Evolutionary conservation across 2,113 vertebrate species (phyloP), one percentile per base, ranked within the genome.

Genomic region (Zosterops borbonicus): DNA sequence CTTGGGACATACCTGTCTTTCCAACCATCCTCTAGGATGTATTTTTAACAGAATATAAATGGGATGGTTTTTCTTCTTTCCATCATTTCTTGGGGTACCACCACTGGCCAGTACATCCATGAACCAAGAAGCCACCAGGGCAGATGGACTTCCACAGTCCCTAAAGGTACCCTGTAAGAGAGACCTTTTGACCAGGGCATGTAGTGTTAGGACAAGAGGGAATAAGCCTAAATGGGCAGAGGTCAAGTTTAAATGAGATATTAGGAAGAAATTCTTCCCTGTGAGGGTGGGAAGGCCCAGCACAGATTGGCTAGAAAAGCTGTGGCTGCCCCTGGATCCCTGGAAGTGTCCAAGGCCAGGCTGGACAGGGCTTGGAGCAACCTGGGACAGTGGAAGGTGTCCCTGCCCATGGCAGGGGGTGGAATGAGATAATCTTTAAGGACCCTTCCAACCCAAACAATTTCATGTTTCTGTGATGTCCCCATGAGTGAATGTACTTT

Each of bases 301-400:
- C 46, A 68, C 6, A 46, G 44, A 1, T 0, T 65, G 11, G 22
- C 27, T 53, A 47, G n/a, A 60, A 46, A 7, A 89, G 53, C n/a
- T 89, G 39, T 53, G 70, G 46, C 0, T 76, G 47, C 25, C 11
- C n/a, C 39, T 41, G 27, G 27, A 41, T 31, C 41, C 47, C 55
- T 83, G 70, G 9, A 47, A 83, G 18, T 62, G 62, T 16, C 6
- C 70, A 55, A 62, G 11, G 17, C 4, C 47, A 55, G 6, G n/a
- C 0, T 69, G 70, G 25, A 11, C 2, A 2, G 12, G n/a, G 6
- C 41, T 76, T 2, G 0, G 62, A 83, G 17, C 25, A 62, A 0
- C 12, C 25, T 42, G 41, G 21, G 3, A 6, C 5, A 5, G 21
- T 55, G 55, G 39, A 28, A 76, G 7, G 6, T 33, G 31, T 42